These are phyloP conservation scores for Bombycilla garrulus DNA, from an alignment of 2,113 vertebrate species.

Conservation along the genomic window DNA sequence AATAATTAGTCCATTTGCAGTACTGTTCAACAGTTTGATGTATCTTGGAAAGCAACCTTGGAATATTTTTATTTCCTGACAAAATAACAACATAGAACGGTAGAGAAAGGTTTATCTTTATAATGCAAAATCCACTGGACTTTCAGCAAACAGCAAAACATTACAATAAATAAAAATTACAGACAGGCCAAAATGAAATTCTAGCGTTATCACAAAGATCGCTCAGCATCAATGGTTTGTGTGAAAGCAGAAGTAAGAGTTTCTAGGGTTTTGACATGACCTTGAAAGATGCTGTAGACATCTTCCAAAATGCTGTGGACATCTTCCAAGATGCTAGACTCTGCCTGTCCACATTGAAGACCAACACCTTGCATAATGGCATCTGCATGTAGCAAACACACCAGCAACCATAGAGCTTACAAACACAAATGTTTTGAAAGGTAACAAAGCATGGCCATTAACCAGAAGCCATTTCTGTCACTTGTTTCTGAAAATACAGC, in stretches of 20 bases:
- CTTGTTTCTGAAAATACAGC: neutral
- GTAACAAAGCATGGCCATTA: neutral
- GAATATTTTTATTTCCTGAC: neutral
- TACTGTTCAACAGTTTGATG: neutral
- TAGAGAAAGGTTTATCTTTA: neutral
- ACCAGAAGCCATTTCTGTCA: neutral
- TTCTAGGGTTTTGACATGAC: neutral
- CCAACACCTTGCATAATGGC: neutral
- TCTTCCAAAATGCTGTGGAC: neutral
- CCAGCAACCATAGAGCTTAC: neutral
- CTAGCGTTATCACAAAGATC: neutral
- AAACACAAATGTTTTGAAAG: neutral
- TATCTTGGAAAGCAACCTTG: neutral
- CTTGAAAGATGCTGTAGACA: neutral
- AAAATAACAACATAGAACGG: neutral
- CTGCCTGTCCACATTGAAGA: neutral
- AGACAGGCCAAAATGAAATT: neutral
- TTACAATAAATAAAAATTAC: slow-evolving; percentile 6
- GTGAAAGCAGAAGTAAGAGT: neutral
- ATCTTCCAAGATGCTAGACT: neutral
- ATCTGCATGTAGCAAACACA: neutral
- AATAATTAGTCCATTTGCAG: neutral
- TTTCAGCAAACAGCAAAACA: neutral
- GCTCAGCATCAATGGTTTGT: neutral
- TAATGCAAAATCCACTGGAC: neutral